Evolutionary conservation across 1,140 invertebrate genomes (phyloP), one percentile per base, ranked within the genome.

Genomic region (Drosophila tsacasi): DNA sequence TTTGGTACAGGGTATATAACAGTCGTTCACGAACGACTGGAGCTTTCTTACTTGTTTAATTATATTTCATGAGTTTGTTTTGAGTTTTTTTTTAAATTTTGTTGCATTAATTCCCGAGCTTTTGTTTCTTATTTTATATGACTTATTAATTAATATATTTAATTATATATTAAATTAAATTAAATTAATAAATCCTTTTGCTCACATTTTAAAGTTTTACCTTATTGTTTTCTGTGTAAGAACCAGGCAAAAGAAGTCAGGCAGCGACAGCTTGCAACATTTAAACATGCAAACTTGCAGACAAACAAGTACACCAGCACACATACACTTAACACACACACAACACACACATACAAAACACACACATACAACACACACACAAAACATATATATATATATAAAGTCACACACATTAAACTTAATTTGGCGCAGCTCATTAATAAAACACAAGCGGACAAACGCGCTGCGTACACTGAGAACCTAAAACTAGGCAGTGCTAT

Each of bases 381-480:
- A 12, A 5, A n/a, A 83, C 67, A 87, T 73, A 72, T 58, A 83
- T n/a, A 30, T 15, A 1, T 23, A 8, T n/a, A n/a, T 50, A 73
- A 72, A 42, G 59, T 54, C 62, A 89, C 84, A 89, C 83, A 81
- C 67, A 90, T 90, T 84, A 76, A 90, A 90, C 77, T 89, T 90
- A 84, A 89, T 89, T 90, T 90, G 74, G 78, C 74, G 69, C 81
- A 81, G 84, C 85, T 89, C 85, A 90, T 89, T 89, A 90, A 89
- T 89, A 90, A 89, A 90, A 79, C 76, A 89, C 49, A 62, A 62
- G 58, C 58, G 30, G 57, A 32, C 59, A 58, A 64, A 44, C 50
- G 57, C 30, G 30, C 30, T 60, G 40, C 39, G 32, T 65, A 65
- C 63, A 65, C 27, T 62, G 63, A 63, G 39, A 19, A 40, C 46